phyloP scores from a whole-genome alignment of 2,113 vertebrate genomes.

The Vidua macroura region DNA sequence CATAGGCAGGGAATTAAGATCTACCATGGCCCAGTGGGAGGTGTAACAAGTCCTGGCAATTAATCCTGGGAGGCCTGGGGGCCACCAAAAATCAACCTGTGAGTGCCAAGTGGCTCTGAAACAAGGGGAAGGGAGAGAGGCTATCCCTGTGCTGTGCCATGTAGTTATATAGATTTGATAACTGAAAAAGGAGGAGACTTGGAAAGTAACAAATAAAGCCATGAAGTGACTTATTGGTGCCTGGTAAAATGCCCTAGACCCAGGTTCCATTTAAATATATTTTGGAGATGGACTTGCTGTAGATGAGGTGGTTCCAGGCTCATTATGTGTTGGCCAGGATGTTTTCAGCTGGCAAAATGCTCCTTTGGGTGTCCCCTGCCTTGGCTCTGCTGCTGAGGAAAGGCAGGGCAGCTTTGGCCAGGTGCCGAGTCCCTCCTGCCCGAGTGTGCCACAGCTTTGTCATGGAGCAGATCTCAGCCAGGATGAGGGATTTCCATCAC shows the following conservation, averaged over 20 bases:
- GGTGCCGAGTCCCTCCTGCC: not conserved
- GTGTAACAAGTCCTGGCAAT: not conserved
- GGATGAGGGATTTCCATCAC: not conserved
- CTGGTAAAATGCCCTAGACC: not conserved
- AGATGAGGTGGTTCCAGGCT: not conserved
- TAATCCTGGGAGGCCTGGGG: not conserved
- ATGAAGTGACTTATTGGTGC: not conserved
- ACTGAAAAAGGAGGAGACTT: not conserved
- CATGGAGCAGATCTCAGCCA: not conserved
- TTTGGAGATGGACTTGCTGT: not conserved
- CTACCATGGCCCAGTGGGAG: not conserved
- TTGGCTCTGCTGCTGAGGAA: not conserved
- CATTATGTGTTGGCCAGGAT: not conserved
- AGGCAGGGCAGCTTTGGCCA: not conserved
- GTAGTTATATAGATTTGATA: not conserved
- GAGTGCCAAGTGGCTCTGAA: not conserved
- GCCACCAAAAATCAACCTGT: not conserved
- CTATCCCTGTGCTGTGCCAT: not conserved
- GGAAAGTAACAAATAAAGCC: not conserved
- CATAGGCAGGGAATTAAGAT: not conserved
- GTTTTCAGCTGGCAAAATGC: not conserved
- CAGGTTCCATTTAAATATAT: not conserved
- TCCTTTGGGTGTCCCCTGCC: not conserved
- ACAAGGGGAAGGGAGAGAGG: not conserved
- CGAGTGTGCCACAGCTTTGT: fast-evolving